These are phyloP conservation scores for Atethmia centrago DNA, from an alignment of 2,888 invertebrate genomes.

Conservation along the genomic window DNA sequence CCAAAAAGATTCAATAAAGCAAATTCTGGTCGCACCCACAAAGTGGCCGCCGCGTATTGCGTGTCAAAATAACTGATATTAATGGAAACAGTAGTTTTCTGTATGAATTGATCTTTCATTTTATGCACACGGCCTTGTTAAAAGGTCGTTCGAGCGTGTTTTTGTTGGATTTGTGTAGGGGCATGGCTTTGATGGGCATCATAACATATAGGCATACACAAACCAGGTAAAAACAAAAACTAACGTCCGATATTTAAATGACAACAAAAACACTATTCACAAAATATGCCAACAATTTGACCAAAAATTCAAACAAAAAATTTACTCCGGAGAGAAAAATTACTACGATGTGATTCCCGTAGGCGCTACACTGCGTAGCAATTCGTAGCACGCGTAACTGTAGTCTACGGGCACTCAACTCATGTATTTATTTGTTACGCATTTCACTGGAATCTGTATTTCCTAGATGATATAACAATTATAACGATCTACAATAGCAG, in stretches of 20 bases:
- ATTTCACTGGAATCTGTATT: background rate
- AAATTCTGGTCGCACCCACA: constrained; percentile 56
- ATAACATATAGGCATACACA: background rate
- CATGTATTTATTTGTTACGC: background rate
- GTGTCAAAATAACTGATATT: constrained; percentile 85
- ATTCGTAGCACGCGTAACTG: constrained; percentile 54
- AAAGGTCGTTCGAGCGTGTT: constrained; percentile 44
- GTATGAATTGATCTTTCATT: constrained; percentile 79
- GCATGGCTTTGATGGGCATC: constrained; percentile 12
- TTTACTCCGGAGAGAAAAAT: constrained; percentile 10
- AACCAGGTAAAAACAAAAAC: background rate
- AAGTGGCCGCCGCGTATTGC: constrained; percentile 73
- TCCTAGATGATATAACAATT: too few species aligned
- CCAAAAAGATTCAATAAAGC: constrained; percentile 58
- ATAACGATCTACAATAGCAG: background rate
- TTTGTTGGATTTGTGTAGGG: constrained; percentile 34
- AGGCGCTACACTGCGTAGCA: constrained; percentile 55
- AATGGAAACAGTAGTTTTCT: constrained; percentile 82
- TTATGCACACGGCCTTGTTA: constrained; percentile 72
- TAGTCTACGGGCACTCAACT: background rate
- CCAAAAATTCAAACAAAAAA: constrained; percentile 1
- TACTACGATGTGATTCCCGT: constrained; percentile 22
- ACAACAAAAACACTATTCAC: too few species aligned
- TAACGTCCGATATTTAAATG: background rate
- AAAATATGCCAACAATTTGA: background rate